phyloP scores from a whole-genome alignment of 92 coral and sea anemone genomes.

The Pocillopora grandis region DNA sequence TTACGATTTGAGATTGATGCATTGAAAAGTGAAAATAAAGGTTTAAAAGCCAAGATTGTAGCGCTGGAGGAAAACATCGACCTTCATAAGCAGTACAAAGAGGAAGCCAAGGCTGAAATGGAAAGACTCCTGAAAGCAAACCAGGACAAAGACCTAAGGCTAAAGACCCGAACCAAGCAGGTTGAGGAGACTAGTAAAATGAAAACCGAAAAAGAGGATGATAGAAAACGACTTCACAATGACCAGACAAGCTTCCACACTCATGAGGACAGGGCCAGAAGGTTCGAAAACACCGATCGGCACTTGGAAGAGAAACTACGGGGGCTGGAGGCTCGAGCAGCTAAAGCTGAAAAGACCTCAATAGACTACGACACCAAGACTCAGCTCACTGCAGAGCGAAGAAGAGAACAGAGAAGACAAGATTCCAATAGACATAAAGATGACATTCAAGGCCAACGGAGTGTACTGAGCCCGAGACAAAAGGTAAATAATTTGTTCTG shows the following conservation, averaged over 20 bases:
- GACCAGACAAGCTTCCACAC: constrained; percentile 31
- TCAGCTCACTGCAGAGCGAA: constrained; percentile 8
- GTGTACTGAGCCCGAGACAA: background rate
- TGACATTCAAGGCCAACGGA: background rate
- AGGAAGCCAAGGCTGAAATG: constrained; percentile 83
- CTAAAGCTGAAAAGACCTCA: constrained; percentile 24
- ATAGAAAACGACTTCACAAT: constrained; percentile 34
- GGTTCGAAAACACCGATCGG: constrained; percentile 24
- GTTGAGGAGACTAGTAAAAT: constrained; percentile 1
- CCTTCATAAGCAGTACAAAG: constrained; percentile 84
- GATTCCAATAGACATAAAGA: background rate
- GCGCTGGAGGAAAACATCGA: constrained; percentile 93
- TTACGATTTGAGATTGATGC: constrained; percentile 58
- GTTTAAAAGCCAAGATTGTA: constrained; percentile 80
- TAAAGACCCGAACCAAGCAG: constrained; percentile 17
- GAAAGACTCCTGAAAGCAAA: constrained; percentile 75
- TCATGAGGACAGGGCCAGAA: constrained; percentile 36
- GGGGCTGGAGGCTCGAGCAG: constrained; percentile 34
- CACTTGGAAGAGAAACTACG: constrained; percentile 53
- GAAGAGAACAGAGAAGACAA: constrained; percentile 8
- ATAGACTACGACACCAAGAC: constrained; percentile 30
- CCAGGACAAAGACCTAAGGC: constrained; percentile 42
- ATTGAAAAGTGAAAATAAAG: constrained; percentile 82
- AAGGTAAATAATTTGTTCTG: background rate
- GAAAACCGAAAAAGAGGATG: constrained; percentile 29